Percentiles rank a stretch among this genome's conserved stretches.
These are phyloP conservation scores for Hylia prasina DNA, from an alignment of 2,113 vertebrate genomes.

Conservation along the genomic window DNA sequence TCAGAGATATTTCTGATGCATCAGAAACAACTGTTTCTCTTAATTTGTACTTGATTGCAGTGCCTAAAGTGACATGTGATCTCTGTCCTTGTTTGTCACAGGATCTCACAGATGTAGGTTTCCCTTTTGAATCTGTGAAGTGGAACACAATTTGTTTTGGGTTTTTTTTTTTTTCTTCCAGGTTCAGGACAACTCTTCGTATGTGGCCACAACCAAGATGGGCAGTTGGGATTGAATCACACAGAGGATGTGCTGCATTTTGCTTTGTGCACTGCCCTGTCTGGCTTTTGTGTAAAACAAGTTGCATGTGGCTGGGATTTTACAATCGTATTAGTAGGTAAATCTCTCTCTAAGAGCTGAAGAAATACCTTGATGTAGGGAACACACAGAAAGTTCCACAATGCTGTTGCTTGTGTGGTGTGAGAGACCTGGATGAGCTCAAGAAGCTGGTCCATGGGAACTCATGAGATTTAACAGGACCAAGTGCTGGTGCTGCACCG, in stretches of 20 bases:
- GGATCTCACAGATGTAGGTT: background rate
- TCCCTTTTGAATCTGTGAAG: background rate
- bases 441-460: background rate
- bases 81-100: background rate
- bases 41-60: background rate
- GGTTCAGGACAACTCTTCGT: slow-evolving; percentile 80
- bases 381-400: background rate
- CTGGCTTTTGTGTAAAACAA: slow-evolving; percentile 66
- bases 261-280: slow-evolving; percentile 71
- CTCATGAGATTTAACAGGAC: background rate
- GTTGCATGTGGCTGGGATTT: slow-evolving; percentile 96
- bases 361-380: background rate
- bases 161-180: slow-evolving; percentile 22
- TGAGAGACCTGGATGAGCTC: background rate
- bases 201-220: slow-evolving; percentile 88
- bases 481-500: background rate
- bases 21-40: background rate
- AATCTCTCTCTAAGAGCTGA: background rate
- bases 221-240: slow-evolving; percentile 87
- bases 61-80: background rate
- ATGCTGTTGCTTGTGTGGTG: background rate
- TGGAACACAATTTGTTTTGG: background rate
- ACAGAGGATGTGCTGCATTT: slow-evolving; percentile 73
- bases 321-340: slow-evolving; percentile 85
- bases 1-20: background rate